Evolutionary conservation across 2,888 invertebrate genomes (phyloP).

Genomic region (Yponomeuta malinellus): DNA sequence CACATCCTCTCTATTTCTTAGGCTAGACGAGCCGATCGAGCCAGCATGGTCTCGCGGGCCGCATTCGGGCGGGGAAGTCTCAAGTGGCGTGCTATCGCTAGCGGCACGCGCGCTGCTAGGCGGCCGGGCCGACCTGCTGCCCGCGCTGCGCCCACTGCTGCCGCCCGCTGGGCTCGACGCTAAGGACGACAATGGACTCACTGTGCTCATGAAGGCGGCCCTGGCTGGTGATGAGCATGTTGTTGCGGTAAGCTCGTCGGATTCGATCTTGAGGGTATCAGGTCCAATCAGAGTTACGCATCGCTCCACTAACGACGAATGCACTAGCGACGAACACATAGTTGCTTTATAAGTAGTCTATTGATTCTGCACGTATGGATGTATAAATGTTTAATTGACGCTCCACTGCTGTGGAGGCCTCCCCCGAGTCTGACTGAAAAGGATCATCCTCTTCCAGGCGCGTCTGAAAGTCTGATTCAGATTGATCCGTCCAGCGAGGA

Average conservation of each 20-base stretch:
- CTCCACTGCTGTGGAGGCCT: no score
- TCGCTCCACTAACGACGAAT: no score
- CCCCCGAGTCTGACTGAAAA: no score
- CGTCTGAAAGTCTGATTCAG: no score
- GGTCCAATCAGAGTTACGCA: no score
- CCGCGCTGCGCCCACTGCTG: conserved; percentile 84
- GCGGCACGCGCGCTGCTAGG: conserved; percentile 88
- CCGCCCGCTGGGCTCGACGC: conserved; percentile 82
- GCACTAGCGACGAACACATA: no score
- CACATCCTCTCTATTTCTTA: conserved; percentile 27
- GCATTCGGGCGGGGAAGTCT: conserved; percentile 71
- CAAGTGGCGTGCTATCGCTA: conserved; percentile 81
- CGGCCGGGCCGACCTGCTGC: conserved; percentile 86
- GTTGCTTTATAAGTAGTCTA: no score
- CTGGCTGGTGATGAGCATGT: conserved; percentile 87
- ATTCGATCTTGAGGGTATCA: no score
- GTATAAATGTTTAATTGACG: no score
- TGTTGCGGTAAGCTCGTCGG: conserved; percentile 64
- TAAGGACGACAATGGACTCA: conserved; percentile 85
- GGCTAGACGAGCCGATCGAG: conserved; percentile 75
- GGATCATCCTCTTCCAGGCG: no score
- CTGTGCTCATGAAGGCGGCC: conserved; percentile 89
- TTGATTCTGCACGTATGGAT: no score
- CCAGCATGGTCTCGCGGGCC: conserved; percentile 60
- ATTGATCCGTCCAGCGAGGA: no score